A percentile compares a stretch with the other conserved stretches of the same genome.
Conservation (phyloP, 2,113 vertebrate species). For the Coreoperca whiteheadi region DNA sequence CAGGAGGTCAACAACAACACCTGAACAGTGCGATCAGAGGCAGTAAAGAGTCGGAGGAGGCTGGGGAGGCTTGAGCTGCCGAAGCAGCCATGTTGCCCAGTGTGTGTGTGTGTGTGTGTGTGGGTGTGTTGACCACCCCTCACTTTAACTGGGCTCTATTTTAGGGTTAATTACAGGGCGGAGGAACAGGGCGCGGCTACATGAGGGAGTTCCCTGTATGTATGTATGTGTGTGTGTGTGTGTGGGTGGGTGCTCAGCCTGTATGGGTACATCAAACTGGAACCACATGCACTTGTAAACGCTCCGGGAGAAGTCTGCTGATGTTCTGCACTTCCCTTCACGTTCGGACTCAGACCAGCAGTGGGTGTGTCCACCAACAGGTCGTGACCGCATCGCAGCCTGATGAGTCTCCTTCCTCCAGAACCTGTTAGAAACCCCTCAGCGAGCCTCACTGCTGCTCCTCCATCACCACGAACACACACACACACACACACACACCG, state of each 20-base stretch:
- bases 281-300: not conserved
- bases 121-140: conserved; percentile 48
- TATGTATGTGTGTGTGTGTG: conserved; percentile 21
- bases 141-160: conserved; percentile 46
- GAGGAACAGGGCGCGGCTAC: conserved; percentile 49
- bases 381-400: no score
- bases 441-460: no score
- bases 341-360: not conserved
- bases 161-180: conserved; percentile 65
- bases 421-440: no score
- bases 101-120: conserved; percentile 31
- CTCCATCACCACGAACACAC: no score
- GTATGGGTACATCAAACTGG: not conserved
- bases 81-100: conserved; percentile 12
- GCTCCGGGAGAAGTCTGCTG: no score
- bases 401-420: no score
- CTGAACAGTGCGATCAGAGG: not conserved
- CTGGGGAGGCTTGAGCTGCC: not conserved
- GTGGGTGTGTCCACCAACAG: no score
- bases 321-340: not conserved
- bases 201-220: conserved; percentile 13
- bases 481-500: no score
- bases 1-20: not conserved
- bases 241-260: not conserved
- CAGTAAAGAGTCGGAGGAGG: not conserved